Evolutionary conservation across 92 coral and sea anemone species (phyloP), one percentile per base, ranked within the genome.

Genomic region (Phymanthus crucifer): DNA sequence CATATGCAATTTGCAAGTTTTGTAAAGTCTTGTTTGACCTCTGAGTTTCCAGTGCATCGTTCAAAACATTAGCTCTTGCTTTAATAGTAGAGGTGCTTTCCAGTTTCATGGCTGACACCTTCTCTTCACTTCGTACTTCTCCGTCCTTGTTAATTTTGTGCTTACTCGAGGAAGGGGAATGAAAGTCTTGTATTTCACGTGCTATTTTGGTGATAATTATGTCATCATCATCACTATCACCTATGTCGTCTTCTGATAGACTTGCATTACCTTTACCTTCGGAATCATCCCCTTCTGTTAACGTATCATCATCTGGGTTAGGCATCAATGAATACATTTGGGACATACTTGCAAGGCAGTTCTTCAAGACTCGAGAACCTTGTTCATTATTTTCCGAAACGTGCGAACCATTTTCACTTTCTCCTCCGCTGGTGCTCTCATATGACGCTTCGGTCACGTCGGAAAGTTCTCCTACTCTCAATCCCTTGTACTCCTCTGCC

Each of bases 391-490:
- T 87, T 16, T 92, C 97, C 8, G 94, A 90, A 82, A 90, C 73
- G 47, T 92, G 97, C 36, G 93, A 89, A 34, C 97, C 88, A 67
- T 89, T 92, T 73, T 92, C 97, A 58, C 97, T 92, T 70, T 92
- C 97, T 31, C 77, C 84, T 23, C 77, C 84, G 66, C 90, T 89
- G 33, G 77, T 57, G 35, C 91, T 87, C 72, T 92, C 97, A 26
- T 90, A 94, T 7, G 97, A 92, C 34, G 85, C 97, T 72, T 92
- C 97, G 64, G 91, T 71, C 10, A 92, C 97, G 68, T 92, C 97
- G 6, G 97, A 92, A 50, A 92, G 85, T 65, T 92, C 97, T n/a
- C 94, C 83, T 26, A 72, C 61, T 2, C 79, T 66, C 18, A 80
- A 27, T 14, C 82, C 88, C 46, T 87, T 76, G 24, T 68, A 75